Conservation (phyloP, 2,113 vertebrate species). For the Limanda limanda region DNA sequence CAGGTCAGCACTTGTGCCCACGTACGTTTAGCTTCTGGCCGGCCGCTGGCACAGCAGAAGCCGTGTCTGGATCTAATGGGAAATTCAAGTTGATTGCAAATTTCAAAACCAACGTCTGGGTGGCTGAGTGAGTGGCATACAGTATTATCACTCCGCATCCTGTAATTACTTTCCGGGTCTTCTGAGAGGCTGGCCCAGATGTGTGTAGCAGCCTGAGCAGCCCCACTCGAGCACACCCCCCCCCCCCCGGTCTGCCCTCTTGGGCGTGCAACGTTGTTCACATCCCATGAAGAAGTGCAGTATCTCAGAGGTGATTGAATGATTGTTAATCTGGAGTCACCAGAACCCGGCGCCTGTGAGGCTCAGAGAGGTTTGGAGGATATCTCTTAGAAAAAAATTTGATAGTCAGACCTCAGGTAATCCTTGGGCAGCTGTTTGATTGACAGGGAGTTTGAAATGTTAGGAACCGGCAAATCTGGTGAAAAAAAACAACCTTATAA, state of each 20-base stretch:
- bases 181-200: slow-evolving; percentile 59
- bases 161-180: slow-evolving; percentile 77
- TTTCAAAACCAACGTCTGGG: slow-evolving; percentile 52
- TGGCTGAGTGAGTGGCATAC: slow-evolving; percentile 68
- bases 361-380: not conserved
- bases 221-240: slow-evolving; percentile 29
- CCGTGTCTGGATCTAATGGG: slow-evolving; percentile 62
- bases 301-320: slow-evolving; percentile 11
- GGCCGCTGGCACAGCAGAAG: slow-evolving; percentile 34
- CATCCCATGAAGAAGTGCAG: slow-evolving; percentile 32
- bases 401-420: slow-evolving; percentile 15
- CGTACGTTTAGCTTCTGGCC: slow-evolving; percentile 24
- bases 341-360: not conserved
- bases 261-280: slow-evolving; percentile 29
- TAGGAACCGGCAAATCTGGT: not conserved
- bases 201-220: slow-evolving; percentile 38
- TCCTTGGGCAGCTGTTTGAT: slow-evolving; percentile 16
- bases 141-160: slow-evolving; percentile 74
- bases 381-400: slow-evolving; percentile 9
- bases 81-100: slow-evolving; percentile 69
- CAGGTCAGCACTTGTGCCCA: slow-evolving; percentile 28
- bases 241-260: slow-evolving; percentile 43
- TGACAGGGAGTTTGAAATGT: slow-evolving; percentile 19
- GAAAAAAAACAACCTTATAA: slow-evolving; percentile 8
- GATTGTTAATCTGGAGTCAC: slow-evolving; percentile 27